phyloP scores from a whole-genome alignment of 2,113 vertebrate species.

The Meriones unguiculatus region DNA sequence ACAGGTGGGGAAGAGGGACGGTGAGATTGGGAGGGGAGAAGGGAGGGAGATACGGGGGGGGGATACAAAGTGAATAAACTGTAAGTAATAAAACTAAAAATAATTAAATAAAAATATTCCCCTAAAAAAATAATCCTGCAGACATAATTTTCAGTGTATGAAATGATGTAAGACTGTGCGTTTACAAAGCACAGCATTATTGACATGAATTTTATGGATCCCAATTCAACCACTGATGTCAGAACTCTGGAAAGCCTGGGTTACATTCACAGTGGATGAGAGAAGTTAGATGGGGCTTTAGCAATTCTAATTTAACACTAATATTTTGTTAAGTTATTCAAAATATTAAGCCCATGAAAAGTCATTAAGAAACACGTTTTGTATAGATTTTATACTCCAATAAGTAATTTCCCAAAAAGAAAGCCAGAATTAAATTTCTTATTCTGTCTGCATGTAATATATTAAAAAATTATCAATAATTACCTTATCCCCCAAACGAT shows the following conservation, averaged over 20 bases:
- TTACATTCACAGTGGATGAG: not conserved
- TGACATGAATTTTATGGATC: not conserved
- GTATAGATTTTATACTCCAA: not conserved
- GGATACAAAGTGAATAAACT: too few species aligned
- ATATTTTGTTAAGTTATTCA: not conserved
- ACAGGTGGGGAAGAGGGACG: too few species aligned
- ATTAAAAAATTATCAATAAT: not conserved
- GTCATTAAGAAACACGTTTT: not conserved
- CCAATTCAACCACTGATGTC: not conserved
- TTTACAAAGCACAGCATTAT: not conserved
- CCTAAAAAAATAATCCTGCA: not conserved
- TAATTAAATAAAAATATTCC: too few species aligned
- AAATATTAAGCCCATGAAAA: not conserved
- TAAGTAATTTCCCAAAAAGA: not conserved
- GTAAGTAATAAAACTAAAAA: too few species aligned
- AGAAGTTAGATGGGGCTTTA: not conserved
- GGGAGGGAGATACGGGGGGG: too few species aligned
- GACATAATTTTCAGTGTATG: not conserved
- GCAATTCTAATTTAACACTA: not conserved
- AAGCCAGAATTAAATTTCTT: constrained; percentile 22
- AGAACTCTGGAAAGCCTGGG: not conserved
- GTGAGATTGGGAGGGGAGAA: too few species aligned
- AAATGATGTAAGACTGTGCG: not conserved
- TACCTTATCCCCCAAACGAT: not conserved
- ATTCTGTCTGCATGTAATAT: not conserved